Conservation (phyloP, 2,113 vertebrate genomes). For the Xiphorhynchus elegans region DNA sequence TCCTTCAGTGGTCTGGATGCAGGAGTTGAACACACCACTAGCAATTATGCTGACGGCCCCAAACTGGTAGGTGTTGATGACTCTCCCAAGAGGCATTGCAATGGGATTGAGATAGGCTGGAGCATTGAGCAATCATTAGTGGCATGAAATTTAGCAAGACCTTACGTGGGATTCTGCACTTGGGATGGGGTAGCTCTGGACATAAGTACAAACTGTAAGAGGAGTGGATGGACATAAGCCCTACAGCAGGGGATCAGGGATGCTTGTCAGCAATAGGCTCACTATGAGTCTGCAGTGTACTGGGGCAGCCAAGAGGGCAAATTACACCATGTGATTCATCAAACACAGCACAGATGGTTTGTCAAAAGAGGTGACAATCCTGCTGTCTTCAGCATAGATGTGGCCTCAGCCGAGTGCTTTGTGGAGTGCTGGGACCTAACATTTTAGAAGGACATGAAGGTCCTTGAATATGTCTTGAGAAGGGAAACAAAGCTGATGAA, state of each 20-base stretch:
- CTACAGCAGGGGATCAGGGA: no score
- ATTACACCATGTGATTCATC: no score
- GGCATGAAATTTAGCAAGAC: background rate
- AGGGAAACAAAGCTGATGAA: no score
- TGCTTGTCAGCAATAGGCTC: no score
- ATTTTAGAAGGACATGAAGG: background rate
- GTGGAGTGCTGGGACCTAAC: background rate
- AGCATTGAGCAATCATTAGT: background rate
- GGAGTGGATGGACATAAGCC: no score
- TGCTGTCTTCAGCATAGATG: no score
- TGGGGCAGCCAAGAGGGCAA: no score
- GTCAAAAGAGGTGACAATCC: no score
- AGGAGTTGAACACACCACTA: background rate
- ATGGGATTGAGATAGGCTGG: background rate
- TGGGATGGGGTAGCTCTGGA: background rate
- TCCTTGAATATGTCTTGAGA: background rate
- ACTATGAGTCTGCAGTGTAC: no score
- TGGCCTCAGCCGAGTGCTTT: no score
- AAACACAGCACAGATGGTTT: no score
- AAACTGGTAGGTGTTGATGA: background rate
- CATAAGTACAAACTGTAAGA: background rate
- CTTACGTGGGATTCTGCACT: background rate
- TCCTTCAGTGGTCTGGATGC: background rate
- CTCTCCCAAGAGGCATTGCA: background rate
- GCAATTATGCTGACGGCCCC: accelerated